phyloP scores from a whole-genome alignment of 1,140 invertebrate genomes.

The Cardiocondyla obscurior region DNA sequence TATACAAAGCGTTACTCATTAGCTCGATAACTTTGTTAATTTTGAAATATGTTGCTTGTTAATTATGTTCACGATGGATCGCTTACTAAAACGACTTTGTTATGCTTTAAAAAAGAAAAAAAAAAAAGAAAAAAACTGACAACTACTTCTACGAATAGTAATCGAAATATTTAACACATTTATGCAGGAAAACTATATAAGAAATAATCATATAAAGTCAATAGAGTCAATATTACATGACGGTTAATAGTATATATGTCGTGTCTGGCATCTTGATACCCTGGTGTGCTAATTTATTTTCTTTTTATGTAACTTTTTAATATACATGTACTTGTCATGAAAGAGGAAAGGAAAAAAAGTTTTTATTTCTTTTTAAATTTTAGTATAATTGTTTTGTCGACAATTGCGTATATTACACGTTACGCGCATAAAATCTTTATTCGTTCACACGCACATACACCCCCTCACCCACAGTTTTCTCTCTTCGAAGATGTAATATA shows the following conservation, averaged over 20 bases:
- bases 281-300: conserved; percentile 8
- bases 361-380: background rate
- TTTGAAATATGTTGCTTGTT: conserved; percentile 8
- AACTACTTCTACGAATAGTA: conserved; percentile 37
- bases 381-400: background rate
- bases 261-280: background rate
- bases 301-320: background rate
- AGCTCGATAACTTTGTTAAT: background rate
- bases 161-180: conserved; percentile 19
- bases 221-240: conserved; percentile 50
- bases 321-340: background rate
- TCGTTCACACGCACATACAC: background rate
- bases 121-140: background rate
- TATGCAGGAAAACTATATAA: conserved; percentile 28
- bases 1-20: background rate
- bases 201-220: conserved; percentile 45
- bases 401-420: background rate
- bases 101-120: too few species aligned
- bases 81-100: background rate
- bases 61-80: background rate
- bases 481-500: conserved; percentile 17
- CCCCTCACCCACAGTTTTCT: background rate
- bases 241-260: conserved; percentile 28
- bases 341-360: conserved; percentile 7
- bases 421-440: background rate